Evolutionary conservation across 2,888 invertebrate species (phyloP).

Genomic region (Drosophila nigricruria): DNA sequence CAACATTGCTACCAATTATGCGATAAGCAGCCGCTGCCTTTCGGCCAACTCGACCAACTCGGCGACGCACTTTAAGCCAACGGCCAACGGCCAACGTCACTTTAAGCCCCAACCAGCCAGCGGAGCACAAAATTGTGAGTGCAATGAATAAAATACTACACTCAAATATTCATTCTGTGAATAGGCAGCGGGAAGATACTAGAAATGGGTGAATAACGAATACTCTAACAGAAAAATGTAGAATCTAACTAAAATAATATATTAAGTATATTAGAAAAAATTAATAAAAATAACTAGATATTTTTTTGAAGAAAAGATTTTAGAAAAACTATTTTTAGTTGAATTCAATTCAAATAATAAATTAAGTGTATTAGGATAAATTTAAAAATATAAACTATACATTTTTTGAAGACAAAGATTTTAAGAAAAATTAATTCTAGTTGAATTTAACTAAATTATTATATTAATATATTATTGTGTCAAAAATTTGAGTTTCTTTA

Average conservation of each 20-base stretch:
- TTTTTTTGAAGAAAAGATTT: not conserved
- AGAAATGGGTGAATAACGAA: not conserved
- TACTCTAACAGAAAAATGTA: slow-evolving; percentile 10
- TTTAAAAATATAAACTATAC: too few relatives aligned
- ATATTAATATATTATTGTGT: too few relatives aligned
- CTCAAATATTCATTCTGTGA: slow-evolving; percentile 40
- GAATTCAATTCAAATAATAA: too few relatives aligned
- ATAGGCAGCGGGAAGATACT: not conserved
- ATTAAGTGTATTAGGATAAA: too few relatives aligned
- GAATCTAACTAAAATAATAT: not conserved
- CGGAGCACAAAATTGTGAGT: slow-evolving; percentile 49
- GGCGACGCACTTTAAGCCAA: slow-evolving; percentile 55
- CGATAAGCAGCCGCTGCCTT: slow-evolving; percentile 65
- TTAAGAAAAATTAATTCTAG: too few relatives aligned
- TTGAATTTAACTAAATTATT: too few relatives aligned
- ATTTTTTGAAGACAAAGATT: too few relatives aligned
- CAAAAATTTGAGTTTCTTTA: too few relatives aligned
- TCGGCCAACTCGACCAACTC: slow-evolving; percentile 50
- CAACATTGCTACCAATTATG: slow-evolving; percentile 78
- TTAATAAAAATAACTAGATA: not conserved
- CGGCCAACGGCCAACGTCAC: slow-evolving; percentile 31
- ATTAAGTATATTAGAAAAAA: too few relatives aligned
- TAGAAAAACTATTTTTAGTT: too few relatives aligned
- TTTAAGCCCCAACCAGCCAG: slow-evolving; percentile 36
- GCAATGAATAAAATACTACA: slow-evolving; percentile 54